Evolutionary conservation across 2,113 vertebrate genomes (phyloP).

Genomic region (Hydrolagus affinis): DNA sequence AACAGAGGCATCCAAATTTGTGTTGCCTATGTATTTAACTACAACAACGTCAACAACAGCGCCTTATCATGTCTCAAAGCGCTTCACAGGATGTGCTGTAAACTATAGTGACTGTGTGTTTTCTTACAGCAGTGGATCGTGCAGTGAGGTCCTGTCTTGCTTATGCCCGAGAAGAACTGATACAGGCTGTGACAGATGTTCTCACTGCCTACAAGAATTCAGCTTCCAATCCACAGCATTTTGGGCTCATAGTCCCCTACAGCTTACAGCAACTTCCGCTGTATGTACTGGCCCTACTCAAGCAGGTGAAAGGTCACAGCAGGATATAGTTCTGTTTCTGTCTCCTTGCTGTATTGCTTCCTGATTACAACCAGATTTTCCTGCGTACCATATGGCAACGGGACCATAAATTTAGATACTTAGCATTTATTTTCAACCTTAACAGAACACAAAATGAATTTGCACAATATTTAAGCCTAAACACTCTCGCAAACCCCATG

Average conservation of each 20-base stretch:
- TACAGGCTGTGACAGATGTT: background rate
- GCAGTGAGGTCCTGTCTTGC: background rate
- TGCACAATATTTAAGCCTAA: too few relatives aligned
- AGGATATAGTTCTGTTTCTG: background rate
- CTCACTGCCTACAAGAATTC: background rate
- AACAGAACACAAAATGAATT: too few relatives aligned
- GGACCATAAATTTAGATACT: too few relatives aligned
- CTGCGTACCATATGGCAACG: too few relatives aligned
- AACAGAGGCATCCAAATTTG: too few relatives aligned
- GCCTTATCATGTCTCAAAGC: too few relatives aligned
- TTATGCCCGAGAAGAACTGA: slow-evolving; percentile 5
- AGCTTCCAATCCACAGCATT: background rate
- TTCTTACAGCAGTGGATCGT: background rate
- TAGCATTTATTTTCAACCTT: too few relatives aligned
- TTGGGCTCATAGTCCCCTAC: background rate
- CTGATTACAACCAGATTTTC: too few relatives aligned
- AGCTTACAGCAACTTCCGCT: slow-evolving; percentile 20
- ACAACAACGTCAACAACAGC: background rate
- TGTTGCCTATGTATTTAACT: background rate
- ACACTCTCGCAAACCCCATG: too few relatives aligned
- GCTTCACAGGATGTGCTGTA: too few relatives aligned
- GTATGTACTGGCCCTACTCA: slow-evolving; percentile 9
- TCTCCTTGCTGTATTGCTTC: background rate
- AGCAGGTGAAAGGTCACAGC: slow-evolving; percentile 8
- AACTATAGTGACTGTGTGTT: background rate